A percentile compares a stretch with the other conserved stretches of the same genome.
These are phyloP conservation scores for Heliconius hortense DNA, from an alignment of 2,888 invertebrate genomes.

Conservation along the genomic window DNA sequence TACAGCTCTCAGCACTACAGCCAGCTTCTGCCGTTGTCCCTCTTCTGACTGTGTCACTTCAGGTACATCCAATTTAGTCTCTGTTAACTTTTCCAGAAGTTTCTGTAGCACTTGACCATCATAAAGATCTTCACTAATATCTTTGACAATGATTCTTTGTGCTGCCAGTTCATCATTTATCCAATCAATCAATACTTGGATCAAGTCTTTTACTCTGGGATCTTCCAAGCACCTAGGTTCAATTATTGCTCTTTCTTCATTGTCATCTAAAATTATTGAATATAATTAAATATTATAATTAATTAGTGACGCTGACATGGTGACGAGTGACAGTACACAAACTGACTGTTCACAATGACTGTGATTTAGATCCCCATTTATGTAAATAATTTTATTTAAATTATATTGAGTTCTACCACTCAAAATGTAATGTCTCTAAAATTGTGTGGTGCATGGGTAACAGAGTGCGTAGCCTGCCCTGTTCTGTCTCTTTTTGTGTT, in stretches of 20 bases:
- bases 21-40: constrained; percentile 96
- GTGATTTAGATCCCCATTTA: neutral
- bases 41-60: constrained; percentile 99
- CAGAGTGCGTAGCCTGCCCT: neutral
- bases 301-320: no score
- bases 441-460: neutral
- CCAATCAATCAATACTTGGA: constrained; percentile 96
- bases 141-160: constrained; percentile 98
- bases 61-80: constrained; percentile 95
- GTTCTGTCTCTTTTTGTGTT: neutral
- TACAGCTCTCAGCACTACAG: constrained; percentile 92
- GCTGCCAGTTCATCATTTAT: constrained; percentile 98
- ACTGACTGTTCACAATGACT: neutral
- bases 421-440: neutral
- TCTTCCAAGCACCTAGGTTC: constrained; percentile 94
- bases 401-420: neutral
- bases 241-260: constrained; percentile 98
- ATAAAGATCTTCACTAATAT: constrained; percentile 97
- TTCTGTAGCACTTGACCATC: constrained; percentile 94
- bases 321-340: no score
- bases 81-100: constrained; percentile 91
- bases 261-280: constrained; percentile 89
- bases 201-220: constrained; percentile 91
- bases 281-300: neutral
- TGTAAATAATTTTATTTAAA: neutral